Evolutionary conservation across 2,888 invertebrate species (phyloP).

Genomic region (Oscheius sp.): DNA sequence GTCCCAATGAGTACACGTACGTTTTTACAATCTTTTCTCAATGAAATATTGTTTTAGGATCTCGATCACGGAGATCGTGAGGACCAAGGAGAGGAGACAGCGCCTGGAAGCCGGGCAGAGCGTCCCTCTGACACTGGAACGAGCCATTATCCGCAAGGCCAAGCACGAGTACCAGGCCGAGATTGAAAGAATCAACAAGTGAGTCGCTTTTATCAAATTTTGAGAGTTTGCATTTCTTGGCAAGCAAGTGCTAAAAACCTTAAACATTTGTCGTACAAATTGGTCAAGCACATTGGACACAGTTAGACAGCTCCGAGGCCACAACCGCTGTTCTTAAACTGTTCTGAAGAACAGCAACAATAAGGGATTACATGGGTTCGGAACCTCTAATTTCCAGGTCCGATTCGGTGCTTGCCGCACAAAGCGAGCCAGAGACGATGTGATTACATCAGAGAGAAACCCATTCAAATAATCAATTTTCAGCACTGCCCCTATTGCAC

Average conservation of each 20-base stretch:
- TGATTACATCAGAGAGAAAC: background rate
- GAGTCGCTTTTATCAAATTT: background rate
- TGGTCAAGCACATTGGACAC: background rate
- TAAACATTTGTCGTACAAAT: background rate
- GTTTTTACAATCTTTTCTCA: background rate
- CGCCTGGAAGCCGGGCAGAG: background rate
- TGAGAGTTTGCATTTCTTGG: no score
- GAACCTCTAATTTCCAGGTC: no score
- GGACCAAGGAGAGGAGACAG: background rate
- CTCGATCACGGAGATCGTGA: background rate
- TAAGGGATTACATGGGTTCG: background rate
- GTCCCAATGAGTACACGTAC: background rate
- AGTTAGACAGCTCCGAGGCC: background rate
- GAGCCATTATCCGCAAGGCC: background rate
- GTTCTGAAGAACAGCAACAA: background rate
- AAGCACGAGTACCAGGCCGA: slow-evolving; percentile 3
- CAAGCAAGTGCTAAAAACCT: no score
- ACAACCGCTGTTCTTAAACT: background rate
- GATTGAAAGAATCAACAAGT: slow-evolving; percentile 8
- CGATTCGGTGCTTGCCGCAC: no score
- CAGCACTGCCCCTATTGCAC: background rate
- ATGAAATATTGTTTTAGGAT: background rate
- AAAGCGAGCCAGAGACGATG: background rate
- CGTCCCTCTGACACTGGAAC: background rate
- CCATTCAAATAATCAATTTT: background rate